Base-by-base conservation (phyloP, 53 echinoderm and acorn worm genomes). In the Stichopus horrens region DNA sequence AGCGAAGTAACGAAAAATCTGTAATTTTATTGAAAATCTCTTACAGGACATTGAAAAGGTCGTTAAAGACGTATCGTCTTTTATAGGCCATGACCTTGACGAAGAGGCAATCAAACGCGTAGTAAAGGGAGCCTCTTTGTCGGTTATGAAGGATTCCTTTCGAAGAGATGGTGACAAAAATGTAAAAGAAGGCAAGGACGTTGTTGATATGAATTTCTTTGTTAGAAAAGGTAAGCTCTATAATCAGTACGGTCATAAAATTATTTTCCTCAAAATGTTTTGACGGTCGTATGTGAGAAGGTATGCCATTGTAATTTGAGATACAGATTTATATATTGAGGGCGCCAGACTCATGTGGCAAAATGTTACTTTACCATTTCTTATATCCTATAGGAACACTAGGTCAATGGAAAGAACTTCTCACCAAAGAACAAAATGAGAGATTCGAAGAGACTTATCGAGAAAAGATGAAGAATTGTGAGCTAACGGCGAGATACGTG, bases 381-480 rank as follows among this genome's bases (percentile, higher is more conserved):
- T 13, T 76, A 10, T 76, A 10, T 76, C 10, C 55, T 16, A 5
- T 53, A 78, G 79, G 79, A 13, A 78, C 53, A 78, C 13, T 78
- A 5, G 53, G 54, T 78, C 79, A 78, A 19, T 78, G 79, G 79
- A 78, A 53, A 9, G 11, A 78, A n/a, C 52, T 51, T 78, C 53
- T 78, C 79, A 52, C 79, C 37, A 2, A 10, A 4, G 79, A 78
- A n/a, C 79, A 78, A 55, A 78, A 53, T 53, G 79, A 78, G 53
- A n/a, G 19, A 18, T 78, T 78, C 14, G 79, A 78, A 51, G 53
- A 53, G 2, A 19, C 10, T 7, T 78, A 54, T 52, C 51, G 55
- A 52, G 79, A 52, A 55, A 78, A 55, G 79, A 78, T 78, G 79
- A 55, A 13, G 55, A 16, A 78, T 78, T 78, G 79, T n/a, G 55